These are phyloP conservation scores for Epinephelus fuscoguttatus DNA, from an alignment of 2,113 vertebrate genomes.

Conservation along the genomic window DNA sequence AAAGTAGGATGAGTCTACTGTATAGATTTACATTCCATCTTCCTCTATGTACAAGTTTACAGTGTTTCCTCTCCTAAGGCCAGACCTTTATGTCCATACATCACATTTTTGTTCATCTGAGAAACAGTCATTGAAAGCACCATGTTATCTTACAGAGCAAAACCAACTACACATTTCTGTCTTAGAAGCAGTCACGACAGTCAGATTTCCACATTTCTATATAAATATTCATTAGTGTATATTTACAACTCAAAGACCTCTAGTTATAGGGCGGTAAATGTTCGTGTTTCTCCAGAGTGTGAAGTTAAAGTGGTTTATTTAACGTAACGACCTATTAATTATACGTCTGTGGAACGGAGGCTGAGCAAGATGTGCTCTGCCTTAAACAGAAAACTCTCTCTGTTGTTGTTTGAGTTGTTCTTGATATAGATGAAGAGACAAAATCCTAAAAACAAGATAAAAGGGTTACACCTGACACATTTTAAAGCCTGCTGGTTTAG, in stretches of 20 bases:
- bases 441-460: constrained; percentile 3
- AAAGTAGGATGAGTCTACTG: constrained; percentile 49
- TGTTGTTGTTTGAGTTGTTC: not conserved
- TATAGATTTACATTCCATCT: constrained; percentile 59
- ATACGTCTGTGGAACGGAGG: not conserved
- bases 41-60: constrained; percentile 69
- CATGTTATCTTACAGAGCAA: constrained; percentile 47
- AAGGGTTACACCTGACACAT: constrained; percentile 7
- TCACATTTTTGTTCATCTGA: constrained; percentile 31
- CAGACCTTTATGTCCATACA: constrained; percentile 33
- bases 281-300: constrained; percentile 7
- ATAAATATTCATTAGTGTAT: constrained; percentile 39
- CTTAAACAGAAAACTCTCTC: not conserved
- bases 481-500: constrained; percentile 12
- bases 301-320: constrained; percentile 11
- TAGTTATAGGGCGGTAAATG: constrained; percentile 50
- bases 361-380: not conserved
- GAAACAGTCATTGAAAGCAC: constrained; percentile 66
- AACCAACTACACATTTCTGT: constrained; percentile 34
- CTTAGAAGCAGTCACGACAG: constrained; percentile 36
- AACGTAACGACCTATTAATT: constrained; percentile 5
- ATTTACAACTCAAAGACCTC: constrained; percentile 64
- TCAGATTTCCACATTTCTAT: constrained; percentile 42
- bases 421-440: not conserved
- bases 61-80: constrained; percentile 36